These are phyloP conservation scores for Rhabdomys dilectus DNA, from an alignment of 2,113 vertebrate species.

Conservation along the genomic window DNA sequence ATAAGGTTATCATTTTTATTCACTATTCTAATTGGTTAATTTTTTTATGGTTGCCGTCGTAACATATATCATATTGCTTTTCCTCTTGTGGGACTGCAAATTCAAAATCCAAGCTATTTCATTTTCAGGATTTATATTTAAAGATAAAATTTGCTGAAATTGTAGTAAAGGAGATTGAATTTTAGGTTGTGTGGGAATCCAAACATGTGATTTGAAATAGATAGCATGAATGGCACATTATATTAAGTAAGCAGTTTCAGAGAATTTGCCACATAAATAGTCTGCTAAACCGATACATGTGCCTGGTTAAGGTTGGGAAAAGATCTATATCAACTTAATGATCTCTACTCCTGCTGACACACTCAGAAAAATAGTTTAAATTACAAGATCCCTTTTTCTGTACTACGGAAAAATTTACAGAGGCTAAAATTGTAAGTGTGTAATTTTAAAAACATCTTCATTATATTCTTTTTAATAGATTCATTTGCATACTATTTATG, in stretches of 20 bases:
- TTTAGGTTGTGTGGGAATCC: conserved; percentile 25
- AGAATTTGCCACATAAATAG: conserved; percentile 81
- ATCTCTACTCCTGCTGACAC: conserved; percentile 81
- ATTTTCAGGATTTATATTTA: conserved; percentile 26
- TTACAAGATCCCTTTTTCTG: conserved; percentile 78
- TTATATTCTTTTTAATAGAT: not conserved
- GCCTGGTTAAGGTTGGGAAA: conserved; percentile 80
- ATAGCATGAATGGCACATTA: conserved; percentile 70
- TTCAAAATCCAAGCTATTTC: not conserved
- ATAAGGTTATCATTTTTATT: not conserved
- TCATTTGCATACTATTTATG: not conserved
- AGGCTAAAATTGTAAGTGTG: conserved; percentile 7
- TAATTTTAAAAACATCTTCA: conserved; percentile 21
- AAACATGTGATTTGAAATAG: conserved; percentile 67
- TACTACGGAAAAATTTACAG: not conserved
- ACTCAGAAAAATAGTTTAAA: conserved; percentile 79
- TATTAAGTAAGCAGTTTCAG: conserved; percentile 78
- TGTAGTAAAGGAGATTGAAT: conserved; percentile 70
- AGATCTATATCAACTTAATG: conserved; percentile 86
- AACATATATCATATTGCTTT: conserved; percentile 8
- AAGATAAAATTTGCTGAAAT: conserved; percentile 72
- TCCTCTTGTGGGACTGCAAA: not conserved
- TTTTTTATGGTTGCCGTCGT: not conserved
- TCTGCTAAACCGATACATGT: conserved; percentile 75
- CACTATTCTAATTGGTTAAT: not conserved